Percentiles rank a stretch among this genome's conserved stretches.
phyloP scores from a whole-genome alignment of 2,888 invertebrate species.

The Encarsia formosa region DNA sequence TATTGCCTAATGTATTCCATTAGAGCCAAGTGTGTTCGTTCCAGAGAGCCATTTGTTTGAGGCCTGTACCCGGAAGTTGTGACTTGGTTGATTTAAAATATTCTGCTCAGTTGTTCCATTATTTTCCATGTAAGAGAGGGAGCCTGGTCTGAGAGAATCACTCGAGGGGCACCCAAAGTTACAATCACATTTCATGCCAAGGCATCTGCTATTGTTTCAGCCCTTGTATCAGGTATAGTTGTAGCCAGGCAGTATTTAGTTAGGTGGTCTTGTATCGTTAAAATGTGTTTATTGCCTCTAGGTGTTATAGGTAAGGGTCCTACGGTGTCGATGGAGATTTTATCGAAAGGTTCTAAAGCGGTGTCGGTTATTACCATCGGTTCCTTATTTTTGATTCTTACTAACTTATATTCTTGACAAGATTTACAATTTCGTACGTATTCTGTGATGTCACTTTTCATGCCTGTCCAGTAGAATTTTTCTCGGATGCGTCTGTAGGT shows the following conservation, averaged over 20 bases:
- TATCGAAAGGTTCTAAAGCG: slow-evolving; percentile 20
- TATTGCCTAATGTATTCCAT: slow-evolving; percentile 2
- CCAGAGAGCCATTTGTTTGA: slow-evolving; percentile 19
- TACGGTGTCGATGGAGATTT: slow-evolving; percentile 29
- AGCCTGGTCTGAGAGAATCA: slow-evolving; percentile 19
- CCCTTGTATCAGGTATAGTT: slow-evolving; percentile 12
- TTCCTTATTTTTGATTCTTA: slow-evolving; percentile 13
- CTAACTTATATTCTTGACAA: slow-evolving; percentile 26
- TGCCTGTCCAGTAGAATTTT: not conserved
- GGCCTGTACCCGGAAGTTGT: slow-evolving; percentile 22
- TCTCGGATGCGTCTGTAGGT: slow-evolving; percentile 1
- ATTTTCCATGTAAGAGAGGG: slow-evolving; percentile 11
- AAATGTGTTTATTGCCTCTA: slow-evolving; percentile 21
- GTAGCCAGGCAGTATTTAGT: slow-evolving; percentile 23
- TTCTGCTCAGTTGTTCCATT: slow-evolving; percentile 14
- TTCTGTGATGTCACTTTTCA: slow-evolving; percentile 4
- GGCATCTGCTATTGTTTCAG: slow-evolving; percentile 18
- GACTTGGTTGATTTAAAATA: slow-evolving; percentile 17
- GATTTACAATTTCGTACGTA: slow-evolving; percentile 23
- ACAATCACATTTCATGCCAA: slow-evolving; percentile 12
- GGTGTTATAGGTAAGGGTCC: slow-evolving; percentile 27
- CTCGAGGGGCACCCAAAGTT: slow-evolving; percentile 17
- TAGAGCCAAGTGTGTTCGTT: slow-evolving; percentile 1
- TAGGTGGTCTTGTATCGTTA: slow-evolving; percentile 26
- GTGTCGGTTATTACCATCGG: slow-evolving; percentile 29